Evolutionary conservation across 2,113 vertebrate genomes (phyloP), one percentile per base, ranked within the genome.

Genomic region (Psilopsiagon aurifrons): DNA sequence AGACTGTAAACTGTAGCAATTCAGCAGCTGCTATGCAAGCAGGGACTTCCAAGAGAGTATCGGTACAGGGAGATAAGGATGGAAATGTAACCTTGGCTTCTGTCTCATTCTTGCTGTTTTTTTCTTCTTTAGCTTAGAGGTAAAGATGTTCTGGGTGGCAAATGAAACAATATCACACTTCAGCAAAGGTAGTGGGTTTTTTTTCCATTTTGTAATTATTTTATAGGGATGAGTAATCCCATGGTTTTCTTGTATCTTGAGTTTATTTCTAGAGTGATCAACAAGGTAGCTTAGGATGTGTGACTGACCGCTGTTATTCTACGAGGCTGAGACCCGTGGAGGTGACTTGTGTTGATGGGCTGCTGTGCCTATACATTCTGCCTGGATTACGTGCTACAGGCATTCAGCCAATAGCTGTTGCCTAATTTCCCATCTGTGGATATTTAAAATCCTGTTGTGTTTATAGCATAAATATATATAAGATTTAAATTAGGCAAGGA

Each of bases 11-110:
- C 83, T 82, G 66, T 68, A 84, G 89, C 81, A 76, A 85, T 96
- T 95, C 84, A 95, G 86, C 94, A 91, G 84, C 95, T 96, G 95
- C 86, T 91, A 1, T 37, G 77, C 74, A 91, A 95, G 93, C 81
- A 89, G 69, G 52, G 73, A 69, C 93, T 90, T 97, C 86, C 7
- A 9, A 71, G 91, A 96, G 69, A 91, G 43, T 64, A 44, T 92
- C 1, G 2, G 94, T 69, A 62, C 9, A 44, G 69, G 55, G 81
- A 89, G 86, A 95, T 87, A 95, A 95, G 94, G 70, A 62, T 57
- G 70, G 49, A 94, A 95, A 87, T 59, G 23, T 63, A 62, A 76
- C 41, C 71, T 76, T 70, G 85, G 64, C 64, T 86, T 90, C 82
- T 75, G 39, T 41, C 69, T 91, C 35, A 8, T 84, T 94, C 73